Percentiles rank a stretch among this genome's conserved stretches.
Conservation (phyloP, 2,113 vertebrate genomes). For the Pluvialis apricaria region DNA sequence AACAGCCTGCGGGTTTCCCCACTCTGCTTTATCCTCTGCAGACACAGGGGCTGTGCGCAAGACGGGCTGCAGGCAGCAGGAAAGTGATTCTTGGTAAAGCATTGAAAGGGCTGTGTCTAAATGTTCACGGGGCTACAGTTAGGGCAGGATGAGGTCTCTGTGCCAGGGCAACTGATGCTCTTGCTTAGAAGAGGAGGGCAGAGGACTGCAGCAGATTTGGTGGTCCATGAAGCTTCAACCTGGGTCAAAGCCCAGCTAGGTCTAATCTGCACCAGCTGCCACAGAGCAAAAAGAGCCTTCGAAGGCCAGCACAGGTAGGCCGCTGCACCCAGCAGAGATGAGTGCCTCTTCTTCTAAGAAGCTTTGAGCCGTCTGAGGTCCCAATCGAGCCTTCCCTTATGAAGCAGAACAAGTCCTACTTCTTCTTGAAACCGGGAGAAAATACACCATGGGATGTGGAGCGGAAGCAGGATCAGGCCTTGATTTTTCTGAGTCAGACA, state of each 20-base stretch:
- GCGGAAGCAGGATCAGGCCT: neutral
- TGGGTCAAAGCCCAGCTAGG: neutral
- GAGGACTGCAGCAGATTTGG: neutral
- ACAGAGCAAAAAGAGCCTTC: neutral
- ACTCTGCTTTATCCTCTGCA: neutral
- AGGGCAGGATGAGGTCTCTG: neutral
- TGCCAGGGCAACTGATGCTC: neutral
- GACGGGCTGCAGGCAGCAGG: neutral
- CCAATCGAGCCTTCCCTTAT: neutral
- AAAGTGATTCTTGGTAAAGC: neutral
- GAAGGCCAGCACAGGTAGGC: neutral
- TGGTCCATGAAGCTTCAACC: rapidly evolving
- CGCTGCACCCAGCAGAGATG: neutral
- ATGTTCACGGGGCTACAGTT: rapidly evolving
- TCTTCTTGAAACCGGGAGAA: neutral
- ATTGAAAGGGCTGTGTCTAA: neutral
- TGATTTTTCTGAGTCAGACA: neutral
- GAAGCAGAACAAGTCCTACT: neutral
- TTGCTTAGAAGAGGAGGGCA: neutral
- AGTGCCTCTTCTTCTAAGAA: neutral
- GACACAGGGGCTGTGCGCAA: neutral
- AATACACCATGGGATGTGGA: neutral
- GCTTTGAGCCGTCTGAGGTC: neutral
- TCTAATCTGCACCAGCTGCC: neutral
- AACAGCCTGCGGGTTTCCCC: rapidly evolving